Base-by-base conservation (phyloP, 2,888 invertebrate species). In the Carabus problematicus region DNA sequence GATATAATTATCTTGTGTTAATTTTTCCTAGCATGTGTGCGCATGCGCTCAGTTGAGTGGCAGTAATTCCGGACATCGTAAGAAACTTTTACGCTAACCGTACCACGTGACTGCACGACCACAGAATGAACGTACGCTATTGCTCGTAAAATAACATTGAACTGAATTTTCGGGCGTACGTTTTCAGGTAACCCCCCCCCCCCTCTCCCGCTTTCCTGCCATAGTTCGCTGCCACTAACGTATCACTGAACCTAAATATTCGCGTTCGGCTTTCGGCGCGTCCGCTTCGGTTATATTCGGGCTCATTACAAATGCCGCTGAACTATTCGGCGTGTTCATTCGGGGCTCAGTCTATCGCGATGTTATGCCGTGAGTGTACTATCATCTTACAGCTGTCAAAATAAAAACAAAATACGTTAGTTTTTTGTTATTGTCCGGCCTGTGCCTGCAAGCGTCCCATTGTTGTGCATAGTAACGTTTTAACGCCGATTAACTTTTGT, bases 81-180 rank as follows among this genome's bases (percentile, higher is more conserved):
- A 52, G 63, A 49, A 63, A 63, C 42, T 52, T n/a, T 54, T 63
- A 63, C 63, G 63, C 18, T 54, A 54, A 29, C 42, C 40, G 41
- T 54, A n/a, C 45, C 63, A 63, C 63, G 63, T 63, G 63, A 9
- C 63, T 40, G 14, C 29, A 16, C 12, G 12, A 60, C 40, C 29
- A 47, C 42, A 64, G 64, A 64, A 64, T 55, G 64, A 64, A 64
- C 64, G 64, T 56, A 63, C 52, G 61, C 39, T 18, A n/a, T 11
- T 39, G 47, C 54, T 54, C 12, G 63, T 63, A 63, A 63, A 63
- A 54, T 63, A 29, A 45, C 55, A 45, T 42, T 55, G 43, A 64
- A 42, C 55, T 42, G 55, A 12, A n/a, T 56, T 56, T 55, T 64
- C 43, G 43, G n/a, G 64, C 55, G 45, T 45, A 45, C 45, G 45